Evolutionary conservation across 1,140 invertebrate species (phyloP), one percentile per base, ranked within the genome.

Genomic region (Dendrolimus punctatus): DNA sequence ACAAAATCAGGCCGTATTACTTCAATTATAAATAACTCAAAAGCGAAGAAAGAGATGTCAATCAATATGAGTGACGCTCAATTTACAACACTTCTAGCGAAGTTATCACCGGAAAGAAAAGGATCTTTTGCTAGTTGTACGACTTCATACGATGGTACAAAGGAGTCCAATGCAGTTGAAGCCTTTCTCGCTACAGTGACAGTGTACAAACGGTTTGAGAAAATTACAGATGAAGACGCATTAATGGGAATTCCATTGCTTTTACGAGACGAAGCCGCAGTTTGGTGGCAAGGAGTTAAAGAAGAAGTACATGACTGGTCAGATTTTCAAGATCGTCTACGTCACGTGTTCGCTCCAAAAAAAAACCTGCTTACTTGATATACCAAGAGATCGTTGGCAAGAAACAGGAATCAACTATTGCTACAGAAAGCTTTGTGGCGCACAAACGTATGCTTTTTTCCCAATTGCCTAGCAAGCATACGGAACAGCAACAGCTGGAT

Each of bases 371-470:
- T n/a, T 48, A 39, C 6, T 39, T 48, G 46, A 39, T 48, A n/a
- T 48, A 6, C 9, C 37, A 48, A n/a, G 37, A 48, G 7, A 48
- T 48, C 37, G 39, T 39, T 39, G 37, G 40, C 6, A 39, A n/a
- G 37, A 39, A 4, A 8, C 37, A 48, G 46, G 37, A 48, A 39
- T 2, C 37, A 6, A n/a, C 39, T 39, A 39, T 39, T n/a, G 40
- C 46, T 6, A 48, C 46, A 4, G 46, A 48, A 48, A 39, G 37
- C 5, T 48, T 48, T 48, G 40, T 48, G 39, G 46, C 46, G 37
- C 39, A 39, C 38, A 48, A 48, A 39, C 37, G 47, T n/a, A n/a
- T 39, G 7, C 8, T 48, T 8, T 39, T 48, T 39, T 8, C 47
- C 8, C 40, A 37, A 39, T 6, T 39, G 2, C 38, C 47, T 39